Conservation (phyloP, 2,113 vertebrate genomes). For the Agelaius phoeniceus region DNA sequence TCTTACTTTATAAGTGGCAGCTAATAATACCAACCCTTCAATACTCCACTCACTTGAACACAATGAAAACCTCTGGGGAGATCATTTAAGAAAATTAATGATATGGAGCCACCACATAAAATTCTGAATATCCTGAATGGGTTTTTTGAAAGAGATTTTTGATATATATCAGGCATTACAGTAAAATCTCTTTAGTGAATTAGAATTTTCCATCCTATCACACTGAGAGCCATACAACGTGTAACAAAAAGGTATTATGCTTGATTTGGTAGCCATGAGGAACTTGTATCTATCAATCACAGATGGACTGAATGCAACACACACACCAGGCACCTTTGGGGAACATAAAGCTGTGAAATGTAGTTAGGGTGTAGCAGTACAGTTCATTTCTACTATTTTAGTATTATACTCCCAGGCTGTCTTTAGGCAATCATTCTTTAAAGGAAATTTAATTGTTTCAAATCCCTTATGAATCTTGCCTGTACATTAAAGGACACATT, state of each 20-base stretch:
- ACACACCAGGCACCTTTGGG: constrained; percentile 19
- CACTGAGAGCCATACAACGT: not conserved
- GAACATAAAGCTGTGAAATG: constrained; percentile 24
- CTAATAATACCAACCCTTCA: not conserved
- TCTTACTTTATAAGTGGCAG: not conserved
- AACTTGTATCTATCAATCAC: constrained; percentile 52
- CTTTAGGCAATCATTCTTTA: constrained; percentile 44
- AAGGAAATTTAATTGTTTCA: constrained; percentile 49
- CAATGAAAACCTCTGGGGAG: not conserved
- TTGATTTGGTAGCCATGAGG: constrained; percentile 28
- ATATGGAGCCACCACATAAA: not conserved
- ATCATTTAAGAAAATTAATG: constrained; percentile 20
- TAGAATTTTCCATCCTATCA: constrained; percentile 32
- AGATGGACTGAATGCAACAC: not conserved
- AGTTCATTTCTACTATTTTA: constrained; percentile 50
- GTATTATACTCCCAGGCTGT: constrained; percentile 24
- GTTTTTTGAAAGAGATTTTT: not conserved
- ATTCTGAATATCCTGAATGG: not conserved
- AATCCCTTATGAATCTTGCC: not conserved
- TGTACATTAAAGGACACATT: not conserved
- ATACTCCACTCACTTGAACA: not conserved
- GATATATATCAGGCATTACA: not conserved
- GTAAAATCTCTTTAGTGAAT: constrained; percentile 9
- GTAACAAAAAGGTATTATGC: constrained; percentile 19
- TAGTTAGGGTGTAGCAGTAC: constrained; percentile 19